phyloP scores from a whole-genome alignment of 2,888 invertebrate genomes.

The Ramazzottius varieornatus region DNA sequence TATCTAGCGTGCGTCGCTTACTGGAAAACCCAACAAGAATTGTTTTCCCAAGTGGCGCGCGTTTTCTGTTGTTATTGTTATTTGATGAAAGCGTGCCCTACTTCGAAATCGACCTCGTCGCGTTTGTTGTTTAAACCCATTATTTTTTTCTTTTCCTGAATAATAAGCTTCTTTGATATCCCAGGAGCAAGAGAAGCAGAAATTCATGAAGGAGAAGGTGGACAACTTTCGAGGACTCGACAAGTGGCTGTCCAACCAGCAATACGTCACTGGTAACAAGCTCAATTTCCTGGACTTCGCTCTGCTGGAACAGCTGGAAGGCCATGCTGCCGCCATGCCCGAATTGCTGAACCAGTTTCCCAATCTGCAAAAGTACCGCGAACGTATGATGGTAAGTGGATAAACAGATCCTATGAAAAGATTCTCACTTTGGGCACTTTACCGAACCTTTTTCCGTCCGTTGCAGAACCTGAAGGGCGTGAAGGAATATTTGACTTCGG shows the following conservation, averaged over 20 bases:
- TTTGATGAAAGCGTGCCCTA: too few relatives aligned
- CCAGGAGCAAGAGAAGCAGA: neutral
- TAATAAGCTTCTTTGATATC: too few relatives aligned
- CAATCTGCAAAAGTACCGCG: neutral
- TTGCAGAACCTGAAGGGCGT: neutral
- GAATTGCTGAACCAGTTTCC: neutral
- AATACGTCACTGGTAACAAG: neutral
- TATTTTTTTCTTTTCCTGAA: neutral
- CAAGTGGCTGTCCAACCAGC: neutral
- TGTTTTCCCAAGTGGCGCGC: too few relatives aligned
- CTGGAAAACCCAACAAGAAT: too few relatives aligned
- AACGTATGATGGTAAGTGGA: neutral
- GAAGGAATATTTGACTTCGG: neutral
- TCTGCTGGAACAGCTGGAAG: neutral
- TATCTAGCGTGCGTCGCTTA: too few relatives aligned
- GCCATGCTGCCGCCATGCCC: neutral
- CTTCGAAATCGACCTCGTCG: too few relatives aligned
- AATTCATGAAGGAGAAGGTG: neutral
- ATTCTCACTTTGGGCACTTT: too few relatives aligned
- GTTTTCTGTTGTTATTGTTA: too few relatives aligned
- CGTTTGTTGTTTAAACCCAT: neutral
- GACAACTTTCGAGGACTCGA: neutral
- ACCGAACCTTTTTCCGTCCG: neutral
- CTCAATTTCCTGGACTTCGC: neutral
- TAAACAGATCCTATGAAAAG: neutral